Evolutionary conservation across 2,797 vertebrate genomes (phyloP), one percentile per base, ranked within the genome.

Genomic region (Hydrocynus forskahlii): DNA sequence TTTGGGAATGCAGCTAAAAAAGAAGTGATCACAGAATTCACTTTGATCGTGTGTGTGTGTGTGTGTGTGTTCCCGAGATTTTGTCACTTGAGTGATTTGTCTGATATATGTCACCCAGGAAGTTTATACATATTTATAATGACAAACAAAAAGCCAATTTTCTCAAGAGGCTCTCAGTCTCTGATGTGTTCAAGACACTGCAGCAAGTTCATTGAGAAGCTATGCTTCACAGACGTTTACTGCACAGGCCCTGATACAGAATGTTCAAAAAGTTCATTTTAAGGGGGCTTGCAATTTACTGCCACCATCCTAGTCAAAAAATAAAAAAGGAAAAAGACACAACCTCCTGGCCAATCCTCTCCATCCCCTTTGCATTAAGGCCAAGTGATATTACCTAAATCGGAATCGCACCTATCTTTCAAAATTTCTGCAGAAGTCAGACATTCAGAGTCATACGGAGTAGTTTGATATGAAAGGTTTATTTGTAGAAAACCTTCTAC

Each of bases 41-140:
- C 81, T 84, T 87, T 86, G 76, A 85, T 78, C 73, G 45, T 64
- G 59, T 16, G 19, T 52, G 21, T 35, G 74, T 12, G 74, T 23
- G 6, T 25, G n/a, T 48, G 45, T 48, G 45, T 48, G 45, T 48
- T 35, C 35, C 35, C 54, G 7, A 40, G 16, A 75, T 10, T 66
- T 80, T 38, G 16, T 43, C 43, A 38, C 23, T 40, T 69, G n/a
- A 69, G 52, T 60, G 76, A 48, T 60, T 78, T 78, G 64, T 55
- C 45, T 6, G 52, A 57, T 78, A 57, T 43, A 50, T 63, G 60
- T 63, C 60, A 63, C n/a, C 21, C 68, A 25, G 45, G 43, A 50
- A 25, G 21, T 70, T 70, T 70, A 70, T 70, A 50, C 45, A 70
- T 71, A 71, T 71, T 71, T 52, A 71, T 71, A 52, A 71, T 71